phyloP scores from a whole-genome alignment of 1,140 invertebrate species.

The Drosophila grimshawi region DNA sequence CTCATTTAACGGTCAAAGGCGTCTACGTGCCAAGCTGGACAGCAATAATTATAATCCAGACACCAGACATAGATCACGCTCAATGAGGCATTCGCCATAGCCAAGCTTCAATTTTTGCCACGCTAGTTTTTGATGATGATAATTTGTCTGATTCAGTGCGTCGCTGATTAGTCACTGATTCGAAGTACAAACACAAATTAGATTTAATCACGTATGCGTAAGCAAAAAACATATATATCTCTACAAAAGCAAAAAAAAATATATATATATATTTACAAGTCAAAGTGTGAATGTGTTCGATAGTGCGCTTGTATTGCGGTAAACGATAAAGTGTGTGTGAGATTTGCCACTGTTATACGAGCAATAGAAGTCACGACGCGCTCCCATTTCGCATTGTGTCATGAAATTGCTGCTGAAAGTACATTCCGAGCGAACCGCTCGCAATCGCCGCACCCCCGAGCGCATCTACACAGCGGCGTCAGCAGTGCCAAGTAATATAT shows the following conservation, averaged over 20 bases:
- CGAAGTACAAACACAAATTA: slow-evolving; percentile 16
- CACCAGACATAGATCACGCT: not conserved
- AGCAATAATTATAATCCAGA: not conserved
- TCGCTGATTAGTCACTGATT: slow-evolving; percentile 10
- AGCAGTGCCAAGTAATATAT: slow-evolving; percentile 22
- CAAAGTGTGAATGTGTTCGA: slow-evolving; percentile 1
- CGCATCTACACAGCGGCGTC: slow-evolving; percentile 20
- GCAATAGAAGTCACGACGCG: not conserved
- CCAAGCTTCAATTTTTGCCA: slow-evolving; percentile 6
- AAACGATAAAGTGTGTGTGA: not conserved
- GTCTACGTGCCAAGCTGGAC: slow-evolving; percentile 18
- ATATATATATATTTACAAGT: no score
- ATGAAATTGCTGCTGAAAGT: slow-evolving; percentile 83
- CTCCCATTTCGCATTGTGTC: slow-evolving; percentile 8
- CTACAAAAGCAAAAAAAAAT: not conserved
- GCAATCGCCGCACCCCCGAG: slow-evolving; percentile 68
- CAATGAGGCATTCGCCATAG: not conserved
- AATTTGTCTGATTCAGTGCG: slow-evolving; percentile 10
- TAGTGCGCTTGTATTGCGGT: not conserved
- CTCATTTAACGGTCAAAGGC: slow-evolving; percentile 53
- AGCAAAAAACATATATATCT: not conserved
- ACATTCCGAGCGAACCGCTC: slow-evolving; percentile 75
- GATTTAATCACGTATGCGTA: slow-evolving; percentile 8
- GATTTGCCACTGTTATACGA: slow-evolving; percentile 24
- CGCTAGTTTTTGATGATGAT: not conserved